Conservation (phyloP, 2,888 invertebrate species). For the Eupithecia pulchellata region DNA sequence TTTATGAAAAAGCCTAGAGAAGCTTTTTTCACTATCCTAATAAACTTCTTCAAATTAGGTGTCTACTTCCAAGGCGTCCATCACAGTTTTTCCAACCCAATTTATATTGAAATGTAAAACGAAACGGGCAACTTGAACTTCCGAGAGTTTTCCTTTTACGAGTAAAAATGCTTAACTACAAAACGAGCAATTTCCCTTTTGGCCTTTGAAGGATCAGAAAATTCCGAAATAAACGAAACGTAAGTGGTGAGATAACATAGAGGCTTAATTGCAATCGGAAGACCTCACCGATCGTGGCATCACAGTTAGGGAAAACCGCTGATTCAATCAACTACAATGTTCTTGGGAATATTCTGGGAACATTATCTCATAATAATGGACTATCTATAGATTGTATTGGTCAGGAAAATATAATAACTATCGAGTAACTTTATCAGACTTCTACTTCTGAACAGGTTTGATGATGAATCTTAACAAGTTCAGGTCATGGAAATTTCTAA, state of each 20-base stretch:
- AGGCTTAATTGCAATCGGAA: slow-evolving; percentile 55
- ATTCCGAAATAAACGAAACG: slow-evolving; percentile 44
- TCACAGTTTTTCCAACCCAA: slow-evolving; percentile 23
- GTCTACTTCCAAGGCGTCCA: slow-evolving; percentile 22
- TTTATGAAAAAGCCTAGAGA: background rate
- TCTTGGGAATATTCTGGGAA: background rate
- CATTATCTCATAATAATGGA: too few relatives aligned
- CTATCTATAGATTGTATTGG: background rate
- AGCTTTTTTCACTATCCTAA: slow-evolving; percentile 13
- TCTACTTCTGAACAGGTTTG: background rate
- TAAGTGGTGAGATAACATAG: slow-evolving; percentile 48
- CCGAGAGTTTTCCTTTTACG: slow-evolving; percentile 30
- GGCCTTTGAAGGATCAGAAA: slow-evolving; percentile 47
- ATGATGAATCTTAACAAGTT: background rate
- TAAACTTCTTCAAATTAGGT: slow-evolving; percentile 21
- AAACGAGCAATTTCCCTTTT: slow-evolving; percentile 40
- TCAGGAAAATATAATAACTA: background rate
- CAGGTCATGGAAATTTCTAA: background rate
- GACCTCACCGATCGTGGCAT: slow-evolving; percentile 39
- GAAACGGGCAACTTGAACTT: slow-evolving; percentile 36
- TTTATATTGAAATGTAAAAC: slow-evolving; percentile 37
- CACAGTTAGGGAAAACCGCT: background rate
- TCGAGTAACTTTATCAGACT: background rate
- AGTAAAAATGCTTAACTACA: slow-evolving; percentile 37
- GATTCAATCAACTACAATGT: background rate